Base-by-base conservation (phyloP, 1,140 invertebrate species). In the Drosophila kikkawai region DNA sequence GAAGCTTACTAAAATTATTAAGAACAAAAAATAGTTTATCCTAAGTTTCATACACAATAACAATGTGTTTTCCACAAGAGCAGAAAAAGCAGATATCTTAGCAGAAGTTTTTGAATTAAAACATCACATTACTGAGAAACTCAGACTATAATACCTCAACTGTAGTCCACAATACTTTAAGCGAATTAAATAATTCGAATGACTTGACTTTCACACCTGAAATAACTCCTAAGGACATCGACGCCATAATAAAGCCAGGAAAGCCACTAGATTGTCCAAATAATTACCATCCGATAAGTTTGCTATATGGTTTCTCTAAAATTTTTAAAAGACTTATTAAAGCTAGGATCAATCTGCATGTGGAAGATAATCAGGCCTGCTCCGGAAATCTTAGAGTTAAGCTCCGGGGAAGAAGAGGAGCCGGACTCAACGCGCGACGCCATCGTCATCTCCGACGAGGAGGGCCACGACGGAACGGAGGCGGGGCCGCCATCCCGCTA, bases 121-220 rank as follows among this genome's bases (percentile, higher is more conserved):
- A 37, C 44, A 45, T 22, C 17, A 45, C 17, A 47, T 47, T 47
- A 47, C 44, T 47, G 17, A 47, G 9, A 39, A 19, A 19, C 19
- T 13, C 19, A 47, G 44, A 47, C 44, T 17, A 47, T 22, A 47
- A 47, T 47, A 47, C 19, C 44, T 47, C 44, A 47, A 47, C 44
- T 47, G 44, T 3, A 47, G 19, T 47, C 4, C 4, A 17, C 7
- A 44, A 44, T 6, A 44, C 41, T n/a, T 44, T 17, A 44, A 17
- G n/a, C 41, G 15, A 44, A 44, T 17, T 44, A 13, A 47, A 47
- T 4, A 47, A 47, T 47, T 47, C n/a, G 19, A 47, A 47, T 47
- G 44, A 19, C 19, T 19, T 19, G 19, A 47, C 44, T 9, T 7
- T 6, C 9, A 47, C 44, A 22, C 19, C 44, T 47, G 19, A 47